A percentile compares a stretch with the other conserved stretches of the same genome.
Evolutionary conservation across 2,888 invertebrate genomes (phyloP).

Genomic region (Cosmia pyralina): DNA sequence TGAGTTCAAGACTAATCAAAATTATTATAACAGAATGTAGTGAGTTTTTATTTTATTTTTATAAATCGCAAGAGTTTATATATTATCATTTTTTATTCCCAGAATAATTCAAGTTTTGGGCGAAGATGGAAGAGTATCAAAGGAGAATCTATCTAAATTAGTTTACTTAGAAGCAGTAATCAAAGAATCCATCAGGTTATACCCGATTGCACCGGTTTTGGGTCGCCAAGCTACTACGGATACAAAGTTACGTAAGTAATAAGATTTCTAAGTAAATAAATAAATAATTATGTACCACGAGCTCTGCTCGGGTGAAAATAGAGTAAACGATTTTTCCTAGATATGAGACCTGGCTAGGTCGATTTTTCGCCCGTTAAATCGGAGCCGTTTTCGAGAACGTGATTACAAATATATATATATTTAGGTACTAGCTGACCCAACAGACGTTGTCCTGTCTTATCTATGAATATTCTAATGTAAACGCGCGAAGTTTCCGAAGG

Average conservation of each 20-base stretch:
- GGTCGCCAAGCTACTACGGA: constrained; percentile 42
- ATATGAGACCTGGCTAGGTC: too few species aligned
- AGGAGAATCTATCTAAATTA: constrained; percentile 47
- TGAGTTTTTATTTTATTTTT: too few species aligned
- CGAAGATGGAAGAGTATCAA: constrained; percentile 35
- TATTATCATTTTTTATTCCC: background rate
- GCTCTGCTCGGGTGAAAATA: too few species aligned
- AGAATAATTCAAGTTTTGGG: constrained; percentile 54
- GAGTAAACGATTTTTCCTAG: too few species aligned
- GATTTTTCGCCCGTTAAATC: too few species aligned
- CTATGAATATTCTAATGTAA: too few species aligned
- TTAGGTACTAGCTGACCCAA: too few species aligned
- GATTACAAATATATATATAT: too few species aligned
- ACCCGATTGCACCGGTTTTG: constrained; percentile 53
- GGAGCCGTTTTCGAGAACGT: too few species aligned
- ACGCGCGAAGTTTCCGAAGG: too few species aligned
- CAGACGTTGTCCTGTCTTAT: too few species aligned
- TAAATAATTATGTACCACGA: background rate
- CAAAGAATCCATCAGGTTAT: constrained; percentile 60
- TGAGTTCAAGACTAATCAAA: background rate
- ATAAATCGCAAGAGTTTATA: background rate
- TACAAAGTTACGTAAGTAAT: constrained; percentile 51
- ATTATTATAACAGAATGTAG: too few species aligned
- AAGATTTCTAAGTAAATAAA: background rate
- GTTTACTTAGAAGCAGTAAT: constrained; percentile 57